These are phyloP conservation scores for Choristoneura fumiferana DNA, from an alignment of 1,140 invertebrate genomes.

Conservation along the genomic window DNA sequence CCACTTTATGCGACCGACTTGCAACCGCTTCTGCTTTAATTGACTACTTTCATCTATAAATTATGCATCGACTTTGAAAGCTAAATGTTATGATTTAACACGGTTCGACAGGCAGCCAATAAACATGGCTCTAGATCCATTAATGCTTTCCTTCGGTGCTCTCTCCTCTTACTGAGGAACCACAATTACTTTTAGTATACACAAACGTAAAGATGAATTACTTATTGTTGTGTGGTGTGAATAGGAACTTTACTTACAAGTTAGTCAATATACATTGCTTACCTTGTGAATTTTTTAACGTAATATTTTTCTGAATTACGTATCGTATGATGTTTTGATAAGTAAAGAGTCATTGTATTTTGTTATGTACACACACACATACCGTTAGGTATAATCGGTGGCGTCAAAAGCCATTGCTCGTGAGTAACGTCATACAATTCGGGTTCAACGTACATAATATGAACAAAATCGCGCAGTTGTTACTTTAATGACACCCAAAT, in stretches of 20 bases:
- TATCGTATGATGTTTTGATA: too few species aligned
- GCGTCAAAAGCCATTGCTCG: background rate
- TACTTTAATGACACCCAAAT: slow-evolving; percentile 1
- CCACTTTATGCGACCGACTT: background rate
- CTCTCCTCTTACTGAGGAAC: background rate
- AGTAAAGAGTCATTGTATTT: too few species aligned
- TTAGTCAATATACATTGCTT: too few species aligned
- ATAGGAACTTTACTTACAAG: too few species aligned
- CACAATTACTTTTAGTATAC: too few species aligned
- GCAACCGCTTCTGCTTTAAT: slow-evolving; percentile 15
- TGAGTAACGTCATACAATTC: background rate
- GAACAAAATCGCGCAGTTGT: background rate
- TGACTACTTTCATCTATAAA: slow-evolving; percentile 19
- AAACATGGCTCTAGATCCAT: slow-evolving; percentile 10
- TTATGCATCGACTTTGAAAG: slow-evolving; percentile 14
- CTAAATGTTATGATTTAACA: slow-evolving; percentile 16
- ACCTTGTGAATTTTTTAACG: too few species aligned
- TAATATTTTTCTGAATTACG: too few species aligned
- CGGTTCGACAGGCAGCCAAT: slow-evolving; percentile 5
- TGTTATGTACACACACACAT: too few species aligned
- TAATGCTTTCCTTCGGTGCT: background rate
- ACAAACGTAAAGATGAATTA: too few species aligned
- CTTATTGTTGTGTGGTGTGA: too few species aligned
- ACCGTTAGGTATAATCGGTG: background rate
- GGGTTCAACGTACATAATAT: background rate